Evolutionary conservation across 2,888 invertebrate species (phyloP), one percentile per base, ranked within the genome.

Genomic region (Iphiclides podalirius): DNA sequence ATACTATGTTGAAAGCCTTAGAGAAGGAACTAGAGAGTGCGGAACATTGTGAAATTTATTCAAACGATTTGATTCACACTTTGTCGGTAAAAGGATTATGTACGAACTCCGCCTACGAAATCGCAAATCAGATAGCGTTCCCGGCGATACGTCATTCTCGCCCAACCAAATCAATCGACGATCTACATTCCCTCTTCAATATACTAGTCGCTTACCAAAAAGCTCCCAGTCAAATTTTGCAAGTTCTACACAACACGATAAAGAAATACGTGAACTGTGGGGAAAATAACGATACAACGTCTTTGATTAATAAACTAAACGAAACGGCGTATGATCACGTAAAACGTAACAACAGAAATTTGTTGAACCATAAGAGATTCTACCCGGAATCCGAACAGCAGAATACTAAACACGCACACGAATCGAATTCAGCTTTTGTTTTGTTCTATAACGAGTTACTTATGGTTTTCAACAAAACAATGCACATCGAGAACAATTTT

Each of bases 61-160:
- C 49, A 0, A 53, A 52, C 17, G 53, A 67, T 26, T 56, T 67
- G 1, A 62, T 56, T 38, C 84, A 85, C 53, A 86, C 88, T 1
- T 62, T 82, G 8, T 71, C 78, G 2, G 74, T 87, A 0, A 78
- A 71, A 57, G 85, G 90, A 33, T 66, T 93, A n/a, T 83, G 88
- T 45, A 74, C 76, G 2, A 82, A 91, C 68, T 90, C 91, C 0
- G 63, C 67, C 1, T 66, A 90, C 17, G 90, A 90, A 64, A 67
- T 90, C 17, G 75, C 91, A 1, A 90, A 89, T 54, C 92, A 93
- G 67, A 90, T 91, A 43, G 82, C 85, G 2, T 83, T 82, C 42
- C 64, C 87, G 4, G 66, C 86, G 13, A 42, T 73, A 28, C 72
- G 72, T 61, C 73, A 74, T 53, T 34, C 52, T 1, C 34, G 31